Evolutionary conservation across 37 sponge, comb jelly and placozoan species (phyloP).

Genomic region (Chondrilla cf. caribensis): DNA sequence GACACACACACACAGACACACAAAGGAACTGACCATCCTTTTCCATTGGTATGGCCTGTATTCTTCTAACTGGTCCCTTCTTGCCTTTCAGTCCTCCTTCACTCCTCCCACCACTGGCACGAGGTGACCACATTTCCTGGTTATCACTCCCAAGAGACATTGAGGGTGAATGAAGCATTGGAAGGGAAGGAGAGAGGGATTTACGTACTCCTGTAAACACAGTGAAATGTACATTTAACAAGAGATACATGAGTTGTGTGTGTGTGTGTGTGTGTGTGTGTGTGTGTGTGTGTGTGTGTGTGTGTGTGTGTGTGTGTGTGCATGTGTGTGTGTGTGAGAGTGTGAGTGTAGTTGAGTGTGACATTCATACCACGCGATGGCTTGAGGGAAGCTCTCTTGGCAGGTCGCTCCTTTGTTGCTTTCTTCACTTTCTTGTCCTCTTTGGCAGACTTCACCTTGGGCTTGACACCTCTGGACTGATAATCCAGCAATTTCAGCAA

Average conservation of each 20-base stretch:
- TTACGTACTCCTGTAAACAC: background rate
- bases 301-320: too few species aligned
- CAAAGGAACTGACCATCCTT: conserved; percentile 52
- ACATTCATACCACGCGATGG: too few species aligned
- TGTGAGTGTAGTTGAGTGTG: too few species aligned
- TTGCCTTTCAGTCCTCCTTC: conserved; percentile 26
- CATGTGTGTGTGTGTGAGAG: too few species aligned
- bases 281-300: too few species aligned
- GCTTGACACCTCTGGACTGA: conserved; percentile 3
- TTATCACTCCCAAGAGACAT: conserved; percentile 3
- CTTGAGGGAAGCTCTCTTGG: too few species aligned
- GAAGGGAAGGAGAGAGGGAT: background rate
- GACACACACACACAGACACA: too few species aligned
- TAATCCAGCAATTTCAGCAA: background rate
- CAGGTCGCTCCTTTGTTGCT: too few species aligned
- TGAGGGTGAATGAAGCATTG: background rate
- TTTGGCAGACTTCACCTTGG: background rate
- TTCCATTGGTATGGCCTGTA: conserved; percentile 70
- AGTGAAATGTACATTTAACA: background rate
- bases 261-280: too few species aligned
- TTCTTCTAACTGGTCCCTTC: conserved; percentile 36
- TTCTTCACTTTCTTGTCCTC: too few species aligned
- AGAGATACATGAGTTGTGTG: background rate
- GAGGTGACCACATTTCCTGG: background rate
- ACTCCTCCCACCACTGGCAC: background rate